Evolutionary conservation across 2,113 vertebrate genomes (phyloP).

Genomic region (Colossoma macropomum): DNA sequence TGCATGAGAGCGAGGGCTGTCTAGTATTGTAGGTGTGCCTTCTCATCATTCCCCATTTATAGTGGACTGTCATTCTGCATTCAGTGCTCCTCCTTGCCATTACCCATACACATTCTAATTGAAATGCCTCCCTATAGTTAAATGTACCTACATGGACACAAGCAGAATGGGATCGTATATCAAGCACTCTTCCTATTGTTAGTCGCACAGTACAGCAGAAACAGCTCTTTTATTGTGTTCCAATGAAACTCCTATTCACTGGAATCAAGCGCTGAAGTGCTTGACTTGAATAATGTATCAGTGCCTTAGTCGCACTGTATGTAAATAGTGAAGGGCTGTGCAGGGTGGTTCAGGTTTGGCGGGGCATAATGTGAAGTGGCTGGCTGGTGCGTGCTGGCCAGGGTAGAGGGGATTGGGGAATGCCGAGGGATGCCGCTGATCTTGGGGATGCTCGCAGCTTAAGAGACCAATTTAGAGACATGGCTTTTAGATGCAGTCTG

Average conservation of each 20-base stretch:
- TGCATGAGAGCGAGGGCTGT: background rate
- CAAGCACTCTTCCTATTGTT: conserved; percentile 68
- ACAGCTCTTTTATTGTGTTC: conserved; percentile 72
- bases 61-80: conserved; percentile 58
- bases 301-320: conserved; percentile 70
- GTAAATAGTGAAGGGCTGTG: conserved; percentile 75
- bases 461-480: conserved; percentile 71
- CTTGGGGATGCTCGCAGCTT: conserved; percentile 68
- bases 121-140: conserved; percentile 71
- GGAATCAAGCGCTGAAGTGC: conserved; percentile 69
- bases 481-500: conserved; percentile 12
- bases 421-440: conserved; percentile 50
- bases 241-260: conserved; percentile 75
- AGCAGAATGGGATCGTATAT: conserved; percentile 62
- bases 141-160: conserved; percentile 68
- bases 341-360: conserved; percentile 71
- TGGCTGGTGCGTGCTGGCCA: conserved; percentile 44
- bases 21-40: conserved; percentile 17
- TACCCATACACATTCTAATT: conserved; percentile 73
- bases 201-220: conserved; percentile 67
- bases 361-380: conserved; percentile 72
- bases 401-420: background rate
- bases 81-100: conserved; percentile 62
- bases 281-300: conserved; percentile 80
- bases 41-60: conserved; percentile 31